Evolutionary conservation across 2,797 vertebrate genomes (phyloP).

Genomic region (Gadopsis bispinosus): DNA sequence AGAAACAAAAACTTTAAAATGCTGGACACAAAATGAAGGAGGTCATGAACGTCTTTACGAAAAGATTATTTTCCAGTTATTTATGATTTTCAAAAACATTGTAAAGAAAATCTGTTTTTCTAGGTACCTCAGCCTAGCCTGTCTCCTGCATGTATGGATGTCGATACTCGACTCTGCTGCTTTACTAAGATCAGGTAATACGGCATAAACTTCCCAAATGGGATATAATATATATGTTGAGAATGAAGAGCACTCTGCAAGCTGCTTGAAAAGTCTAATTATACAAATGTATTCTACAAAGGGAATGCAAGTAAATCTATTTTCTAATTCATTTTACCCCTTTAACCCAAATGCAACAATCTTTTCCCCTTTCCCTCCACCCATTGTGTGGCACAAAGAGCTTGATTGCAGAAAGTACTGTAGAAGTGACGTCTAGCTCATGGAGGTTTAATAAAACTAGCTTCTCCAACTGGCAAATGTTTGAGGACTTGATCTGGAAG

Average conservation of each 20-base stretch:
- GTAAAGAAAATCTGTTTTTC: background rate
- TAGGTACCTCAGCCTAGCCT: background rate
- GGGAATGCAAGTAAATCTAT: constrained; percentile 14
- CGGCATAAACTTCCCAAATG: background rate
- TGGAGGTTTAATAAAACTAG: constrained; percentile 75
- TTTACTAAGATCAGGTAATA: background rate
- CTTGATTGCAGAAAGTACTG: constrained; percentile 66
- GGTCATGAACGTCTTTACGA: background rate
- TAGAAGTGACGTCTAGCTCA: constrained; percentile 20
- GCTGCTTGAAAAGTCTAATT: constrained; percentile 18
- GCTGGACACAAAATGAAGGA: background rate
- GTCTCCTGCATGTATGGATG: background rate
- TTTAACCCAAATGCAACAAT: constrained; percentile 12
- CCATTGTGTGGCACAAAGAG: constrained; percentile 31
- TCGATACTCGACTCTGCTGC: background rate
- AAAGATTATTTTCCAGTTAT: background rate
- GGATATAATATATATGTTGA: background rate
- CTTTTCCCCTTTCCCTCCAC: background rate
- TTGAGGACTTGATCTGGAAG: constrained; percentile 88
- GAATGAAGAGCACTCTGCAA: constrained; percentile 1
- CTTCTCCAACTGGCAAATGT: constrained; percentile 95
- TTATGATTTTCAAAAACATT: background rate
- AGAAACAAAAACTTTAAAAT: background rate
- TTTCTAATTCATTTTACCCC: constrained; percentile 9
- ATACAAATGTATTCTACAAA: constrained; percentile 11